Base-by-base conservation (phyloP, 1,140 invertebrate genomes). In the Macrocentrus cingulum region DNA sequence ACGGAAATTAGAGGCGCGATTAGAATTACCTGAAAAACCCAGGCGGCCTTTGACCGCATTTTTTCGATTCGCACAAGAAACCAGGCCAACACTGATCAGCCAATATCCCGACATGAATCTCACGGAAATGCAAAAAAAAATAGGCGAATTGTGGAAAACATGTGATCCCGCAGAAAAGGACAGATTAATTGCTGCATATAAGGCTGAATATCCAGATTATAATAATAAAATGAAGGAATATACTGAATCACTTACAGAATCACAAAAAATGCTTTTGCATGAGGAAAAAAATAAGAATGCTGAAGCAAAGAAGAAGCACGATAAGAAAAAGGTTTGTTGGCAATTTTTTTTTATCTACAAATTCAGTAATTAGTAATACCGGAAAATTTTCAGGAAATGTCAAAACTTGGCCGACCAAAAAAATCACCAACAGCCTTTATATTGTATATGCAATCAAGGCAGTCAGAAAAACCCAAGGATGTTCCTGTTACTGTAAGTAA, bases 371-470 rank as follows among this genome's bases (percentile, higher is more conserved):
- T 37, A 11, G 36, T 8, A 18, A 39, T 11, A 39, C 3, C 15
- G 29, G 8, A n/a, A 19, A 7, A 37, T n/a, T 64, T 48, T 41
- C 59, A 84, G 83, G 82, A 82, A 75, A 67, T 69, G 42, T 75
- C 69, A 37, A 71, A 77, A 37, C 66, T 69, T 55, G 79, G 71
- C 44, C 82, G 65, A 63, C 84, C 84, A 7, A 85, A 82, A 60
- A 82, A 69, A 62, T 83, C 85, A 41, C 68, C 72, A 68, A 76
- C 77, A 52, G 73, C 79, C 5, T 80, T 81, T 66, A 66, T 84
- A 0, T 55, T 80, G 5, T 84, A 72, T 60, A 19, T 75, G 23
- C 59, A n/a, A n/a, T 70, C 39, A 67, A 67, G 66, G 61, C 67
- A 62, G 79, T 68, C 48, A 63, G 70, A 50, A 67, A 75, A 16